Percentiles rank a stretch among this genome's conserved stretches.
These are phyloP conservation scores for Parnassius mnemosyne DNA, from an alignment of 2,888 invertebrate genomes.

Conservation along the genomic window DNA sequence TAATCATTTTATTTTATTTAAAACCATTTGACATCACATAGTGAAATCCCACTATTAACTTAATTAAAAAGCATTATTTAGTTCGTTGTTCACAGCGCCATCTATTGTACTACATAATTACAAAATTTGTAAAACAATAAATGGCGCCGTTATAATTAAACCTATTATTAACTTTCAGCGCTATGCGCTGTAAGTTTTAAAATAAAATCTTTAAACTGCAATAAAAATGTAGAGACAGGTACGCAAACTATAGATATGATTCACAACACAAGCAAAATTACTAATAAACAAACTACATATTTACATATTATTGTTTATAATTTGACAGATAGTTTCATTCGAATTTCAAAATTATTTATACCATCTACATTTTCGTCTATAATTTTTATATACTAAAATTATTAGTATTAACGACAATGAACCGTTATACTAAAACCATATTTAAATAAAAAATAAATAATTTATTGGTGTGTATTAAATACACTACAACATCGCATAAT, in stretches of 20 bases:
- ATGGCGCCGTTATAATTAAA: slow-evolving; percentile 12
- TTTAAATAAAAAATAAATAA: too few relatives aligned
- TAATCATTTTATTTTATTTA: slow-evolving; percentile 7
- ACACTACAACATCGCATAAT: too few relatives aligned
- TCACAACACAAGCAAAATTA: slow-evolving; percentile 7
- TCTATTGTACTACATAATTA: slow-evolving; percentile 30
- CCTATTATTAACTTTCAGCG: too few relatives aligned
- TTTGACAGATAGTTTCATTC: slow-evolving; percentile 63
- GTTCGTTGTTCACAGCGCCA: slow-evolving; percentile 35
- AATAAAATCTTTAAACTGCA: slow-evolving; percentile 22
- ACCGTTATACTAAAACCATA: too few relatives aligned
- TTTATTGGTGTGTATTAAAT: too few relatives aligned
- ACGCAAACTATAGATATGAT: slow-evolving; percentile 8
- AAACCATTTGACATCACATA: slow-evolving; percentile 30
- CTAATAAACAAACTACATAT: slow-evolving; percentile 50
- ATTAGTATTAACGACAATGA: background rate
- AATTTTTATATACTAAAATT: slow-evolving; percentile 22
- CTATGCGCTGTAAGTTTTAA: too few relatives aligned
- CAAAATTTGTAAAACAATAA: slow-evolving; percentile 6
- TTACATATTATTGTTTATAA: slow-evolving; percentile 59
- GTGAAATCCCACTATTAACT: slow-evolving; percentile 46
- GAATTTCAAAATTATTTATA: slow-evolving; percentile 31
- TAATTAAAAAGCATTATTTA: slow-evolving; percentile 19
- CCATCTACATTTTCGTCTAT: slow-evolving; percentile 22
- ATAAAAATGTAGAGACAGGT: background rate